Base-by-base conservation (phyloP, 2,113 vertebrate species). In the Sceloporus tristichus region DNA sequence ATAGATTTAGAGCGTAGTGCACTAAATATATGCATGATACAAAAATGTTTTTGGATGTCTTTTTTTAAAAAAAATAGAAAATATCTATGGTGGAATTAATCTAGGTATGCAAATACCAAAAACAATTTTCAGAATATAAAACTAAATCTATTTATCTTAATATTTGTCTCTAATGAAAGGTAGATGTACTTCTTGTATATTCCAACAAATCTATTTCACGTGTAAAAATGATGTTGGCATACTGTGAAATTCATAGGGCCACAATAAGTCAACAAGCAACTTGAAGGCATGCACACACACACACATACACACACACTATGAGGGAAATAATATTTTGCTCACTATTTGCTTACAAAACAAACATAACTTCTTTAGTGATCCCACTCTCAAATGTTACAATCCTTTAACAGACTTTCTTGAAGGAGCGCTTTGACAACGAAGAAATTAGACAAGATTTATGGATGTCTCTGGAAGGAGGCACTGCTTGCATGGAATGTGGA, bases 391-490 rank as follows among this genome's bases (percentile, higher is more conserved):
- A n/a, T 83, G 27, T 91, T 80, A 13, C 90, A 82, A 42, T 23
- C 3, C 86, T 89, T 54, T 53, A 79, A 13, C 92, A 99, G 99
- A 98, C 98, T 11, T 98, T 98, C 92, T 95, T 99, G 88, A 99
- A 99, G 95, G 99, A 99, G 88, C 98, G 99, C 34, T 99, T 99
- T 93, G 99, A 99, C 95, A 98, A 98, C 94, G 98, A 98, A 87
- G 98, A 98, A 82, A 93, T 97, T 68, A 98, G 97, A n/a, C 97
- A 97, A 29, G 97, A 98, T 53, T 96, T 98, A 80, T 99, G 99
- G 99, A 98, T 98, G 97, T 97, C 98, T 42, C 95, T 99, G 87
- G 99, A 99, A 93, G 99, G 99, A 0, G 99, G 99, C 18, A 97
- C 95, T 25, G 97, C 98, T 71, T 99, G 99, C 29, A 98, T 97